Evolutionary conservation across 2,888 invertebrate species (phyloP), one percentile per base, ranked within the genome.

Genomic region (Seira ritae): DNA sequence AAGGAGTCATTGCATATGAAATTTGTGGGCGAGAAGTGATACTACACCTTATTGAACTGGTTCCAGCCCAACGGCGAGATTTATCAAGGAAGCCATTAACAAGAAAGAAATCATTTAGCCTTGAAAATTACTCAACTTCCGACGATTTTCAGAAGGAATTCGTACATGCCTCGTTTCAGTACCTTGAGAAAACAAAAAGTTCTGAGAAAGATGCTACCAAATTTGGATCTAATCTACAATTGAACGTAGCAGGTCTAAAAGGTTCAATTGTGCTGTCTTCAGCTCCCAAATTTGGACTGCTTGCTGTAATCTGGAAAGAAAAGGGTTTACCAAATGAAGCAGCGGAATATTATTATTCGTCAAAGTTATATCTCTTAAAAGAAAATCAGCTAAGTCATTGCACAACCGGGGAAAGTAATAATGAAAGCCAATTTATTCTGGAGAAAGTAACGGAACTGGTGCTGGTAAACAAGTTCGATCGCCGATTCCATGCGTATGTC

Each of bases 401-500:
- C 4, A 72, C n/a, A n/a, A n/a, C 19, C 2, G 69, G 69, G 46
- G 80, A 73, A 69, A 69, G 74, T 22, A 17, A 6, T 74, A 74
- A 62, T 70, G 62, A 46, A 65, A 55, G 50, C 37, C 42, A 68
- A 62, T n/a, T 70, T n/a, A n/a, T 15, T 19, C 10, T 74, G 55
- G 50, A 22, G n/a, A 81, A 82, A 55, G 50, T 80, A 20, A 22
- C 31, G 4, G 78, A 82, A 74, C 24, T 78, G 20, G 50, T 72
- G 67, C 31, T 65, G 3, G 66, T 73, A 42, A 82, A 72, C 66
- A 80, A 78, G 76, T 87, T 66, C 22, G 76, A 84, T 0, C 72
- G 76, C 8, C 81, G 83, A 62, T 72, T 86, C 19, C 77, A 75
- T n/a, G 74, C 85, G 31, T 85, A 86, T 73, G 60, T 87, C n/a